Base-by-base conservation (phyloP, 2,888 invertebrate species). In the Eucriotettix oculatus region DNA sequence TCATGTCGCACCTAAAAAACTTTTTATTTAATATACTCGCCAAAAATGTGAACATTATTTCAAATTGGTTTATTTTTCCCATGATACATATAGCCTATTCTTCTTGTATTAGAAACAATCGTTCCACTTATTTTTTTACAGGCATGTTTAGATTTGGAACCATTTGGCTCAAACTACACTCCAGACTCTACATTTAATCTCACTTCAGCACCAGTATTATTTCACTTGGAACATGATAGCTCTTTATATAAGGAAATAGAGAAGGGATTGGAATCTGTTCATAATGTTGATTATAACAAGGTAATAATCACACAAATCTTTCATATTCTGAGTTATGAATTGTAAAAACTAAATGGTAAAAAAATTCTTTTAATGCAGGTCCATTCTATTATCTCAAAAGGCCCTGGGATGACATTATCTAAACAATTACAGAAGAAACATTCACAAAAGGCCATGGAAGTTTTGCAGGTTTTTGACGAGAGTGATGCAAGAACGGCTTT, bases 401-500 rank as follows among this genome's bases (percentile, higher is more conserved):
- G 90, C 12, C 83, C 84, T 1, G 90, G 87, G 14, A 75, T 90
- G 61, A 83, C 83, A 68, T 78, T 81, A 68, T 88, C 90, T 1
- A 84, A 85, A 70, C 79, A 81, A 40, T 73, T 91, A 40, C 88
- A 89, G 67, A 79, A 81, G 43, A 84, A 85, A 66, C 90, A 90
- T 73, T 86, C 85, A 16, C 79, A 79, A 53, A 81, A 83, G 62
- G 91, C 92, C 0, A 79, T 89, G 69, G 79, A 81, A 62, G 85
- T 89, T 11, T 75, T 94, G 29, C 81, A 82, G 67, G 80, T 82
- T 64, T 86, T 94, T 70, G 86, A 87, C 58, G 78, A 83, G 66
- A 87, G 86, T 60, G 92, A 92, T 73, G 92, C 93, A 0, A 78
- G 87, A 63, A 87, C 86, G 40, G 93, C 92, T 0, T 78, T 94